phyloP scores from a whole-genome alignment of 1,140 invertebrate genomes.

The Stegodyphus dumicola region DNA sequence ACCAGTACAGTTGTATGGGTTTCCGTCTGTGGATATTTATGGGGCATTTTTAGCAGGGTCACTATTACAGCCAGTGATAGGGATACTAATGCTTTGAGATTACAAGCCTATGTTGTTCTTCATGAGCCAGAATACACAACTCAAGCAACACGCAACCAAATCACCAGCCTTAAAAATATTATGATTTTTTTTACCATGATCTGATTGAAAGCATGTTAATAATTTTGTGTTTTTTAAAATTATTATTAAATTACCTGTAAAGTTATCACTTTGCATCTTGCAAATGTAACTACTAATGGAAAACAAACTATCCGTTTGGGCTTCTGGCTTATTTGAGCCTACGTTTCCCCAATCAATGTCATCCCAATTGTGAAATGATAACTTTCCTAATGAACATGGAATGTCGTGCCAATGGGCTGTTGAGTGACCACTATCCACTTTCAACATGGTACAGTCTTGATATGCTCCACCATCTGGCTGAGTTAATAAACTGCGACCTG shows the following conservation, averaged over 20 bases:
- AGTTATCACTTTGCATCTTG: constrained; percentile 60
- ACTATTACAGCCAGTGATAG: too few relatives aligned
- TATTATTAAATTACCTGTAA: constrained; percentile 4
- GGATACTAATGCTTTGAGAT: too few relatives aligned
- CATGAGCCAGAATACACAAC: too few relatives aligned
- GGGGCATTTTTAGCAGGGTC: too few relatives aligned
- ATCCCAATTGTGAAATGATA: constrained; percentile 41
- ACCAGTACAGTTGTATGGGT: too few relatives aligned
- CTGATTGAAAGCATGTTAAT: too few relatives aligned
- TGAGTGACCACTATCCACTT: constrained; percentile 64
- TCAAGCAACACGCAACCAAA: too few relatives aligned
- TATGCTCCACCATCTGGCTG: constrained; percentile 66
- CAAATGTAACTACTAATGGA: constrained; percentile 63
- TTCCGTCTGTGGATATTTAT: too few relatives aligned
- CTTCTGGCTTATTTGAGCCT: not conserved
- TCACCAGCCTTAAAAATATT: too few relatives aligned
- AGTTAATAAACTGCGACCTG: constrained; percentile 32
- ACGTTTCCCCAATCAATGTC: constrained; percentile 45
- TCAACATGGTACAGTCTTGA: constrained; percentile 65
- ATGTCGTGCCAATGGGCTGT: constrained; percentile 66
- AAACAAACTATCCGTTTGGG: constrained; percentile 17
- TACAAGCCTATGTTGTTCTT: too few relatives aligned
- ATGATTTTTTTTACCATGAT: too few relatives aligned
- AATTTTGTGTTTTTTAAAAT: too few relatives aligned
- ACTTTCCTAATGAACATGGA: constrained; percentile 64